Percentiles rank a stretch among this genome's conserved stretches.
phyloP scores from a whole-genome alignment of 2,888 invertebrate genomes.

The Lamellibrachia columna region DNA sequence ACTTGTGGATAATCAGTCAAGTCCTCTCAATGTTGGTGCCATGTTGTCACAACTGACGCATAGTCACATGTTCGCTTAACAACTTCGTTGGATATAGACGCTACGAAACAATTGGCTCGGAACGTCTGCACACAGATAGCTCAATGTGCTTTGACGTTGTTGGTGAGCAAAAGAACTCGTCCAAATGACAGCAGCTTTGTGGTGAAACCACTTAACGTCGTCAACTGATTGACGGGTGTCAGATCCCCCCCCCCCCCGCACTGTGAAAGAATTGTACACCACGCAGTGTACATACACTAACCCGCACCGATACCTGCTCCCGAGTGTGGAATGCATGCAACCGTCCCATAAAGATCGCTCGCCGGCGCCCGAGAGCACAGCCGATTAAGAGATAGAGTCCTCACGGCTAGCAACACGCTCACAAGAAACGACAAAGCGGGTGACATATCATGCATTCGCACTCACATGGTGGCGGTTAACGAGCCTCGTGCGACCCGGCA shows the following conservation, averaged over 20 bases:
- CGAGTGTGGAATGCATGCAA: background rate
- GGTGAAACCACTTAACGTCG: background rate
- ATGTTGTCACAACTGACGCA: too few relatives aligned
- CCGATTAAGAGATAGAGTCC: background rate
- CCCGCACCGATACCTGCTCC: background rate
- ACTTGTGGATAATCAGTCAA: too few relatives aligned
- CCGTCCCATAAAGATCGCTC: background rate
- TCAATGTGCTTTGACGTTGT: too few relatives aligned
- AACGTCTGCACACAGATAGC: too few relatives aligned
- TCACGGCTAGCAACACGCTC: background rate
- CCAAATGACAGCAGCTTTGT: too few relatives aligned
- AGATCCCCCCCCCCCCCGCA: background rate
- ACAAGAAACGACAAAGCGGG: background rate
- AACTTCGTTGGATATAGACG: too few relatives aligned
- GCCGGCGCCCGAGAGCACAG: background rate
- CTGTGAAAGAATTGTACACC: background rate
- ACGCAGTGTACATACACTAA: background rate
- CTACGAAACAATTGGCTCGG: too few relatives aligned
- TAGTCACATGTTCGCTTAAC: too few relatives aligned
- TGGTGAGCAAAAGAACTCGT: too few relatives aligned
- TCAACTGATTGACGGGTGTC: background rate
- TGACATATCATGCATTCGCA: background rate
- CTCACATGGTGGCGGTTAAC: background rate
- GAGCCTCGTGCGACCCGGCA: background rate
- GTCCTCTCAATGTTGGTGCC: too few relatives aligned